Evolutionary conservation across 2,797 vertebrate genomes (phyloP), one percentile per base, ranked within the genome.

Genomic region (Melanogrammus aeglefinus): DNA sequence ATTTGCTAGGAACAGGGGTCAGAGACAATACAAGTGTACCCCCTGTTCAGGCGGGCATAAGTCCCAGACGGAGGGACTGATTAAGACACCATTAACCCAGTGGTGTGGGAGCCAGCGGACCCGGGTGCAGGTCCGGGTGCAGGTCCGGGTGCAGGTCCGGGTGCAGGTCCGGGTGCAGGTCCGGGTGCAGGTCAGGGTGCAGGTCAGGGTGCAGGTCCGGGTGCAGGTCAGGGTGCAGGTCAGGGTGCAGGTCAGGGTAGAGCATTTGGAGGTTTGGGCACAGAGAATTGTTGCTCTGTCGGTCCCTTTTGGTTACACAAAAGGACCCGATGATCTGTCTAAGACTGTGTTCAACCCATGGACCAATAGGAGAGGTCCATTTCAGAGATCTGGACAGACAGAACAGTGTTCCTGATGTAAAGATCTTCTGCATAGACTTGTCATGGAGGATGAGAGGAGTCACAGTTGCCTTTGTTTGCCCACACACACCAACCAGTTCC

Each of bases 1-100:
- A 66, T 66, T 66, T 24, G 57, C n/a, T 27, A 24, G n/a, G 57
- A 66, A 66, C 57, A 66, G 57, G 57, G 57, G 57, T 66, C 57
- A 66, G 6, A 66, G 57, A 66, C 57, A 66, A 66, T 66, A 27
- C 57, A 24, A 27, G 57, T 66, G 57, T 66, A 66, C 57, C n/a
- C 8, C 57, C 7, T 24, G 57, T 66, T 66, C 57, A 9, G n/a
- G 7, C n/a, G 51, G 6, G 51, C 51, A 57, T 57, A n/a, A n/a
- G 16, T 3, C 51, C 21, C 18, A 57, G 7, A 57, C 13, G 18
- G 51, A n/a, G 7, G 51, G 2, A 3, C n/a, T 66, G 57, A 66
- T 66, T 66, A 66, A 66, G 9, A 66, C 6, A 66, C 57, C 57
- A 27, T 10, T 66, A 66, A 27, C 57, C 57, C 57, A 27, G 57